Conservation (phyloP, 2,113 vertebrate species). For the Tenrec ecaudatus region DNA sequence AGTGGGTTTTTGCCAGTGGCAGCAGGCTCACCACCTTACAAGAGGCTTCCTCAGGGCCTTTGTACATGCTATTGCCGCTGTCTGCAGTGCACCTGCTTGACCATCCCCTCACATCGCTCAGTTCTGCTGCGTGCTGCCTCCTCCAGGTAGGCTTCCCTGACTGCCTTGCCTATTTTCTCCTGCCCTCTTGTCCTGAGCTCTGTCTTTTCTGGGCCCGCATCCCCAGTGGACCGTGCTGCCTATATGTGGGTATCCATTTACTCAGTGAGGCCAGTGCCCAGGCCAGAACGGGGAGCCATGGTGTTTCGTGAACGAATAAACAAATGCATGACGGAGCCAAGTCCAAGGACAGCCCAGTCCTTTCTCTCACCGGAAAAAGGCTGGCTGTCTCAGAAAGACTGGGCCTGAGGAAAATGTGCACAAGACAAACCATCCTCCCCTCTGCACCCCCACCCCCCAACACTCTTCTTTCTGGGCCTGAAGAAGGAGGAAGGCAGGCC, state of each 20-base stretch:
- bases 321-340: background rate
- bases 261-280: accelerated
- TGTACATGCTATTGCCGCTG: background rate
- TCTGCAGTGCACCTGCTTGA: accelerated
- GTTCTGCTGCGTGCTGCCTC: background rate
- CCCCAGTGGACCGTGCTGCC: accelerated
- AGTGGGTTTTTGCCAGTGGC: background rate
- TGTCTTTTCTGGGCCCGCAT: background rate
- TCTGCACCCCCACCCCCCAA: background rate
- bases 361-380: background rate
- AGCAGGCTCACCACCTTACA: background rate
- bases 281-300: background rate
- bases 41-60: background rate
- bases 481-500: background rate
- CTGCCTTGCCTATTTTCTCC: background rate
- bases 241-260: no score
- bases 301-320: slow-evolving; percentile 7
- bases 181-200: background rate
- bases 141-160: background rate
- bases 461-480: background rate
- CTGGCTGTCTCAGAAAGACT: background rate
- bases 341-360: background rate
- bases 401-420: background rate
- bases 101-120: background rate
- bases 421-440: background rate